Conservation (phyloP, 2,113 vertebrate genomes). For the Myiozetetes cayanensis region DNA sequence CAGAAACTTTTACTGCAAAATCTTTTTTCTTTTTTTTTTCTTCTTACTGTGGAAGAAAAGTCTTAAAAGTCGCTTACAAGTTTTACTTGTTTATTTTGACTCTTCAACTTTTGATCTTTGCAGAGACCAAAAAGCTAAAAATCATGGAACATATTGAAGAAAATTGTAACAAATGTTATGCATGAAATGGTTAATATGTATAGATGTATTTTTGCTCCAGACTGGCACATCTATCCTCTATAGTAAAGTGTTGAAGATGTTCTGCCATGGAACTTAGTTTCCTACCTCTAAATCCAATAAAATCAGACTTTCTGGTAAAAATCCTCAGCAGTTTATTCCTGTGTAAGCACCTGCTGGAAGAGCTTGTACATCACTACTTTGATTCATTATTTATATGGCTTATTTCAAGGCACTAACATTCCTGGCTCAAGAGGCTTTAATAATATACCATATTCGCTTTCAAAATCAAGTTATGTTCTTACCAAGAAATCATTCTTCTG, state of each 20-base stretch:
- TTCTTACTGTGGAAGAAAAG: not conserved
- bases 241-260: not conserved
- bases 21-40: not conserved
- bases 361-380: not conserved
- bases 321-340: not conserved
- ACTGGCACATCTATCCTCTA: not conserved
- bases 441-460: not conserved
- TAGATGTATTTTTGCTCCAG: not conserved
- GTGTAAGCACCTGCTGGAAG: not conserved
- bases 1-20: not conserved
- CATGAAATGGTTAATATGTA: not conserved
- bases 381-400: slow-evolving; percentile 15
- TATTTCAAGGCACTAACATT: not conserved
- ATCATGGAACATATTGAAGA: not conserved
- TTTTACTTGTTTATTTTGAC: not conserved
- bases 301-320: not conserved
- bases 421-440: not conserved
- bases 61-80: not conserved
- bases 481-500: not conserved
- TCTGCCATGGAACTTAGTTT: not conserved
- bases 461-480: not conserved
- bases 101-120: not conserved
- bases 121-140: not conserved
- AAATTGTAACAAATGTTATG: not conserved
- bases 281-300: not conserved